Conservation (phyloP, 2,113 vertebrate genomes). For the Hemiprocne comata region DNA sequence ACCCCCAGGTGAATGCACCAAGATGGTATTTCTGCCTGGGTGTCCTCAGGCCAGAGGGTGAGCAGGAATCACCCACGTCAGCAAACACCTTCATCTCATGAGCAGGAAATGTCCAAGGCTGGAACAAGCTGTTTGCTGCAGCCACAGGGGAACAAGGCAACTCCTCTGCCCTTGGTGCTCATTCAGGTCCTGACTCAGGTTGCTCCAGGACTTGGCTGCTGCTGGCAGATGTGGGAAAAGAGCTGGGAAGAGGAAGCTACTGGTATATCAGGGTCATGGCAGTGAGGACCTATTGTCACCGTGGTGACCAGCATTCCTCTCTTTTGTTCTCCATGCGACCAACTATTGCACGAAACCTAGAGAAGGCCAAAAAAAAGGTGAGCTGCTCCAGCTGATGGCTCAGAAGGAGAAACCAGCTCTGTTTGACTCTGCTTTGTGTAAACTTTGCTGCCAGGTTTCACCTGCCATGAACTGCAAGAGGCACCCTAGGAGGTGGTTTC, state of each 20-base stretch:
- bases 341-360: not conserved
- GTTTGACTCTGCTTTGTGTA: not conserved
- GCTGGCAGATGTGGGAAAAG: not conserved
- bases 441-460: not conserved
- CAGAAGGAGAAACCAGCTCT: not conserved
- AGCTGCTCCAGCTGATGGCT: not conserved
- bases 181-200: not conserved
- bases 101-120: not conserved
- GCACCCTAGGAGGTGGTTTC: not conserved
- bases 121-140: not conserved
- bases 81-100: not conserved
- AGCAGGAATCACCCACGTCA: accelerated
- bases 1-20: accelerated
- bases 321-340: not conserved
- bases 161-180: not conserved
- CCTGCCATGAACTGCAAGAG: not conserved
- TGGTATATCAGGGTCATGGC: accelerated
- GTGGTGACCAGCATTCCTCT: accelerated
- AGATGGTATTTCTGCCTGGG: not conserved
- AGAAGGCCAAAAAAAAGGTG: not conserved
- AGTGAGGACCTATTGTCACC: accelerated
- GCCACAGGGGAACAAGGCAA: not conserved
- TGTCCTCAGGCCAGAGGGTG: accelerated
- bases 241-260: not conserved
- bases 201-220: not conserved